These are phyloP conservation scores for Metridium senile DNA, from an alignment of 92 coral and sea anemone genomes.

Conservation along the genomic window DNA sequence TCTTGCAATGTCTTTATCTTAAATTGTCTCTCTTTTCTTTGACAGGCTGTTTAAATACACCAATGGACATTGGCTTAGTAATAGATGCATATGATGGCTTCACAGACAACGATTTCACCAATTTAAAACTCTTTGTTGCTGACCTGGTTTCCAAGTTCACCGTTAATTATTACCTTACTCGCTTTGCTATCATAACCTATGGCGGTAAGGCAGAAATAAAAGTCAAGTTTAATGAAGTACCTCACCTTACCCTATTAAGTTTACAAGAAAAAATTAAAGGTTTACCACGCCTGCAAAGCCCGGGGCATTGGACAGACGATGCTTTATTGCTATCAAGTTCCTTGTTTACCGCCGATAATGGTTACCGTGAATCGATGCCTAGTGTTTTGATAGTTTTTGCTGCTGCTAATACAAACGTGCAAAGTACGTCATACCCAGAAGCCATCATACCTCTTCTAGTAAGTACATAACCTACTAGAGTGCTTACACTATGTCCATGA, in stretches of 20 bases:
- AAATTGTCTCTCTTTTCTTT: too few species aligned
- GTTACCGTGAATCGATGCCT: slow-evolving; percentile 8
- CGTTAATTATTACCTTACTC: slow-evolving; percentile 38
- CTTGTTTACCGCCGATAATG: slow-evolving; percentile 26
- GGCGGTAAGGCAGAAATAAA: slow-evolving; percentile 29
- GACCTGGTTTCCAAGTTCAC: slow-evolving; percentile 24
- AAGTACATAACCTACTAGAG: slow-evolving; percentile 2
- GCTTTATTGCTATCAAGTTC: slow-evolving; percentile 38
- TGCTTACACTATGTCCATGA: too few species aligned
- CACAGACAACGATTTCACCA: slow-evolving; percentile 24
- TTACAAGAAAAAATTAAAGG: slow-evolving; percentile 30
- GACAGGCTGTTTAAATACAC: slow-evolving; percentile 40
- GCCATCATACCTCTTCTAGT: slow-evolving; percentile 20
- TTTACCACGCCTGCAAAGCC: slow-evolving; percentile 7
- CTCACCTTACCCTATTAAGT: slow-evolving; percentile 15
- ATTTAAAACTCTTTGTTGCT: slow-evolving; percentile 40
- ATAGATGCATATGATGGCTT: slow-evolving; percentile 55
- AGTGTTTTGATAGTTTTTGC: slow-evolving; percentile 24
- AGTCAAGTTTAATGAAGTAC: slow-evolving; percentile 26
- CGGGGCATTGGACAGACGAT: slow-evolving; percentile 53
- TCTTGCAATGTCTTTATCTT: too few species aligned
- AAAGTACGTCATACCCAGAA: slow-evolving; percentile 4
- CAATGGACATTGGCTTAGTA: slow-evolving; percentile 54
- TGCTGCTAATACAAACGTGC: background rate
- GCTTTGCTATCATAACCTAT: slow-evolving; percentile 47